Evolutionary conservation across 2,113 vertebrate species (phyloP), one percentile per base, ranked within the genome.

Genomic region (Gobiocypris rarus): DNA sequence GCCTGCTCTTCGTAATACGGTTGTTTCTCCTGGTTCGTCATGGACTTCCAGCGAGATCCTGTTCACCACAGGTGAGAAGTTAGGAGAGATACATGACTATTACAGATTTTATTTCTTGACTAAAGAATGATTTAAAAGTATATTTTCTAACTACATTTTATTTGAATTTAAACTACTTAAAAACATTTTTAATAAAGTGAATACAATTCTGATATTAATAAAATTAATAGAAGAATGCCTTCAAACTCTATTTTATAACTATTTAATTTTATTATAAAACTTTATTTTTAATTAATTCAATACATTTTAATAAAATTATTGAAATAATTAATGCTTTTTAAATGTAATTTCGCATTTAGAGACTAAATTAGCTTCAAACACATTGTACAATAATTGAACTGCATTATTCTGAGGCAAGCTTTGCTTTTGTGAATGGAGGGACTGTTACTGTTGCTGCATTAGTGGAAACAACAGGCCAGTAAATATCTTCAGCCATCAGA

Each of bases 11-110:
- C 98, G 0, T 99, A 99, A 87, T 96, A 99, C 41, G 98, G 98
- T 94, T 99, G 97, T 91, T 99, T 99, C 91, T 99, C 98, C 92
- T 99, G 97, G 91, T 99, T 99, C 63, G 97, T 96, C 98, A 99
- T 99, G 50, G 98, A 92, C 94, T 99, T 99, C 98, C 98, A 99
- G 91, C 98, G 96, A 89, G 98, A 99, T 73, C 98, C 98, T 99
- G 50, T 52, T 22, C 4, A 34, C 0, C 45, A 54, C 48, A 54
- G 9, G 3, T 31, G 48, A 75, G 28, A 54, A 75, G 73, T 75
- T 54, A 73, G 73, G 17, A 75, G 24, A 28, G 8, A 69, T 19
- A 38, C 14, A 52, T 8, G 19, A 45, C 13, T 5, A 69, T 38
- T 69, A 6, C 15, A 17, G 4, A n/a, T 70, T 70, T 41, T 10